Evolutionary conservation across 2,888 invertebrate genomes (phyloP).

Genomic region (Lithophane ornitopus): DNA sequence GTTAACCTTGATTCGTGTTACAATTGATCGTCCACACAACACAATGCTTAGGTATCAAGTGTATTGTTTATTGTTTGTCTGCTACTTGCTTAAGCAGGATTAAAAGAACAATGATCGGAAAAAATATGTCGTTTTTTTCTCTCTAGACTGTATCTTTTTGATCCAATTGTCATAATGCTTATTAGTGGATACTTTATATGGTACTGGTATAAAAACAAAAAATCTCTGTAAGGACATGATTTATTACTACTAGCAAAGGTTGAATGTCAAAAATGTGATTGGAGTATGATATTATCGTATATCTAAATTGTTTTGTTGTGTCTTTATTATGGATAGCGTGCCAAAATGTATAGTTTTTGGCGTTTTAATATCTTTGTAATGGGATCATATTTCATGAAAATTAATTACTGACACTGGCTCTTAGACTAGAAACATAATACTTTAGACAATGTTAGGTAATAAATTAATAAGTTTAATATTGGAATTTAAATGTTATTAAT

Average conservation of each 20-base stretch:
- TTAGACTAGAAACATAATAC: slow-evolving; percentile 24
- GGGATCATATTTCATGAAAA: slow-evolving; percentile 38
- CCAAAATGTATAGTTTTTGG: slow-evolving; percentile 31
- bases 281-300: slow-evolving; percentile 30
- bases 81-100: slow-evolving; percentile 32
- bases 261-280: slow-evolving; percentile 51
- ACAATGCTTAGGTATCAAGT: slow-evolving; percentile 50
- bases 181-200: slow-evolving; percentile 37
- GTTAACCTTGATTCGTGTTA: slow-evolving; percentile 65
- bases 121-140: neutral
- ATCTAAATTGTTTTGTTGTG: slow-evolving; percentile 32
- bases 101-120: slow-evolving; percentile 32
- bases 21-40: slow-evolving; percentile 58
- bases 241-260: slow-evolving; percentile 44
- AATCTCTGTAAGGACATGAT: slow-evolving; percentile 43
- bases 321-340: slow-evolving; percentile 30
- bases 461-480: slow-evolving; percentile 49
- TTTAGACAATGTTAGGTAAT: slow-evolving; percentile 34
- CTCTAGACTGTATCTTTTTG: neutral
- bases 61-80: slow-evolving; percentile 63
- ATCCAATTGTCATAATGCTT: slow-evolving; percentile 20
- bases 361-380: slow-evolving; percentile 48
- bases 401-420: slow-evolving; percentile 30
- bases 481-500: slow-evolving; percentile 51
- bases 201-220: slow-evolving; percentile 33